Evolutionary conservation across 2,888 invertebrate genomes (phyloP), one percentile per base, ranked within the genome.

Genomic region (Lepidonotus clava): DNA sequence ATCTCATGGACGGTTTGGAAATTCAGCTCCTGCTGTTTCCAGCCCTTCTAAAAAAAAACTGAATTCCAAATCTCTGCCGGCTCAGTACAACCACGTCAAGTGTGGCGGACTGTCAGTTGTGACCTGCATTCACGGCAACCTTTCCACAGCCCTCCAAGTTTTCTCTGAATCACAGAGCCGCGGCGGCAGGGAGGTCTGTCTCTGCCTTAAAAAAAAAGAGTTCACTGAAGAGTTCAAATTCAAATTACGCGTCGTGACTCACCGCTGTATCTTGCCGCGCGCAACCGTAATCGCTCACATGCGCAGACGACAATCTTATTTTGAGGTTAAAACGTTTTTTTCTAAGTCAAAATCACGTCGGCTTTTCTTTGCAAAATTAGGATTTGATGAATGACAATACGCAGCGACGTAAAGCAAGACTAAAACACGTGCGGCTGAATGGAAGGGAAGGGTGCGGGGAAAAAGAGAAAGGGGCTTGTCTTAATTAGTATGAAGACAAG

Each of bases 231-330:
- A 80, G 80, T 80, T 80, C 80, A 80, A 80, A 80, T 80, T 80
- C 80, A 80, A 80, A 80, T 80, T 80, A 80, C 28, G 80, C 71
- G 51, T 18, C 80, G 46, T 80, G 80, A 80, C 80, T 80, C 80
- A 80, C 46, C 80, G 51, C 41, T 32, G 71, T 71, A 71, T 71
- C 71, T 71, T 71, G 71, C n/a, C n/a, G 71, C 38, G 71, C 36
- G 71, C 71, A 71, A 71, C 34, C 11, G 71, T 38, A 71, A 71
- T 71, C 36, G 71, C 36, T 38, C 36, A 71, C 71, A n/a, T 71
- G 34, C 18, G 36, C 71, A 38, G 71, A 71, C 71, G 71, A 71
- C 36, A 71, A 71, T 71, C 36, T 21, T 34, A 34, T 34, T 71
- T 71, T n/a, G 21, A n/a, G 56, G 56, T 56, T 56, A 34, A 36